Conservation (phyloP, 2,113 vertebrate genomes). For the Ochotona princeps region DNA sequence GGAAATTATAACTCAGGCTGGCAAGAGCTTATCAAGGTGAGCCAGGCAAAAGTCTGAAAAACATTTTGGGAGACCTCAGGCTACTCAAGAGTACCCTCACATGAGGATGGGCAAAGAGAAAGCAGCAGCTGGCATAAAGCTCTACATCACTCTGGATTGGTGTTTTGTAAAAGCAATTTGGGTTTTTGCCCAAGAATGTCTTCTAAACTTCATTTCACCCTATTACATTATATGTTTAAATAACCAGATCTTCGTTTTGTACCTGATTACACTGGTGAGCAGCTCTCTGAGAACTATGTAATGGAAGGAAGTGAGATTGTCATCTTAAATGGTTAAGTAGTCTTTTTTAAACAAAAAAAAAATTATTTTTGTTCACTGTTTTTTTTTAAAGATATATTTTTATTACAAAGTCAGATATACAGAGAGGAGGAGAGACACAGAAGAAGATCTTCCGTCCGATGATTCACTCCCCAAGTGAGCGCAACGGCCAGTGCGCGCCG, state of each 20-base stretch:
- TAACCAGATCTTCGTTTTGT: not conserved
- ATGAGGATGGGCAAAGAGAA: not conserved
- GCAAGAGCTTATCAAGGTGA: not conserved
- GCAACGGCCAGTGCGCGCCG: no score
- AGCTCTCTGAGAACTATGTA: not conserved
- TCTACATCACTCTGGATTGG: not conserved
- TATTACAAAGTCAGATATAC: no score
- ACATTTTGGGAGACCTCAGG: not conserved
- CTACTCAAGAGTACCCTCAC: not conserved
- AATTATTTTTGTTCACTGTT: no score
- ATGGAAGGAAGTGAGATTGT: not conserved
- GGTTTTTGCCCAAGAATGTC: not conserved
- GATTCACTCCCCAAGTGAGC: no score
- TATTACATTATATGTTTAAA: not conserved
- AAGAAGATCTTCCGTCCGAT: no score
- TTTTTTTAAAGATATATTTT: no score
- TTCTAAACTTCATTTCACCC: not conserved
- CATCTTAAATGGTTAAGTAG: not conserved
- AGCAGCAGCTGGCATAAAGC: not conserved
- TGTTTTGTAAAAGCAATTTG: not conserved
- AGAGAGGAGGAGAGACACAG: no score
- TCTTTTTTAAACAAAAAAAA: not conserved
- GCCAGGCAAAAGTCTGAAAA: slow-evolving; percentile 7
- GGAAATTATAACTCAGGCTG: not conserved
- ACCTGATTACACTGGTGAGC: not conserved